Base-by-base conservation (phyloP, 2,797 vertebrate species). In the Pogonophryne albipinna region DNA sequence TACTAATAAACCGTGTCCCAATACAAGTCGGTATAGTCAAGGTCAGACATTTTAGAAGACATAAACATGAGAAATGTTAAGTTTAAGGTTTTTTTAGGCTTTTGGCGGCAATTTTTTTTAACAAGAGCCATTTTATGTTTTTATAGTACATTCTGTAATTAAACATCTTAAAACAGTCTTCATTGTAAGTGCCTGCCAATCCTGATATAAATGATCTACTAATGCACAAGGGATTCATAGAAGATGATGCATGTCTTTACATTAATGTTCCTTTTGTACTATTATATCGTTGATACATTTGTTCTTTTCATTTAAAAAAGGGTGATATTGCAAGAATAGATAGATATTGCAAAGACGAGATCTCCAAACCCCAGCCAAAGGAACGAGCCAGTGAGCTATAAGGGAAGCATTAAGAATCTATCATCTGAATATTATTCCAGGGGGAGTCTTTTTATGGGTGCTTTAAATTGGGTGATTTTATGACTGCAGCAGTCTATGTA, bases 401-500 rank as follows among this genome's bases (percentile, higher is more conserved):
- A 12, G 58, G 47, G 15, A 60, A 53, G 75, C 64, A 71, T 76
- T 66, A 85, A 83, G 71, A 66, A 87, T 77, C 72, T 53, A 84
- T 89, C 69, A 78, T 87, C 41, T 63, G 81, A 76, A 76, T 85
- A 85, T 85, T 88, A 88, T 88, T 80, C 87, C 82, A 38, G 58
- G 16, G 72, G 79, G 79, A 80, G 74, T 52, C 59, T 86, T 89
- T 38, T 90, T 87, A 90, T 89, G 77, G 71, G 50, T 46, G 52
- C 75, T 84, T 89, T 90, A 89, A 93, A 87, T 74, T 79, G 85
- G 80, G 41, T 79, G 85, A 82, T 85, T 90, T 89, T 86, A 89
- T 78, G 80, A 87, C 84, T 78, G 81, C 75, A 72, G 76, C 75
- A 78, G 77, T 85, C 82, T 61, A 78, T 79, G 68, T 80, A 83